Percentiles rank a stretch among this genome's conserved stretches.
Evolutionary conservation across 2,888 invertebrate genomes (phyloP).

Genomic region (Lamproptera curius): DNA sequence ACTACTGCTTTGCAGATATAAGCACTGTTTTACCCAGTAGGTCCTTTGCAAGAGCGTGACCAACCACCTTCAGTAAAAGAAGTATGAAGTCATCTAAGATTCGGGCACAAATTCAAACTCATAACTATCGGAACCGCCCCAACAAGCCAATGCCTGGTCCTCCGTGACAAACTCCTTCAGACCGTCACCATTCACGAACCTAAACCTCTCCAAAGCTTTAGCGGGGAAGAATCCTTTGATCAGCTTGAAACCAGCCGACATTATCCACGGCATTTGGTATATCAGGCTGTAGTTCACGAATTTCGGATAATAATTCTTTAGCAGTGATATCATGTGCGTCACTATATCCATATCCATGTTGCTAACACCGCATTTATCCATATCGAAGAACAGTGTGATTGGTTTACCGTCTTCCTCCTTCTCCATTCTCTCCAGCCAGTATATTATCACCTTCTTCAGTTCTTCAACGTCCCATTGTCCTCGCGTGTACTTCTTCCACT

Average conservation of each 20-base stretch:
- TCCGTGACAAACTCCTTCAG: conserved; percentile 84
- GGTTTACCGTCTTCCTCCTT: conserved; percentile 83
- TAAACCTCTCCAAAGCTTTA: conserved; percentile 89
- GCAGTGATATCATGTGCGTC: conserved; percentile 87
- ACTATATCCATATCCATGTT: conserved; percentile 93
- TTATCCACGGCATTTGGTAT: conserved; percentile 93
- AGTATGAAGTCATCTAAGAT: conserved; percentile 19
- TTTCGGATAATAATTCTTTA: conserved; percentile 90
- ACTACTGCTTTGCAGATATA: too few relatives aligned
- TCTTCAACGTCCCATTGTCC: conserved; percentile 82
- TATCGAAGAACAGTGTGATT: conserved; percentile 90
- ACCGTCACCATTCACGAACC: conserved; percentile 84
- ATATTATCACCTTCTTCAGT: conserved; percentile 85
- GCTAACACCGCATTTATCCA: conserved; percentile 87
- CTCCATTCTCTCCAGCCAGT: conserved; percentile 87
- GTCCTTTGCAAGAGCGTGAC: too few relatives aligned
- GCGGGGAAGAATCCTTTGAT: conserved; percentile 90
- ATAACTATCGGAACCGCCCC: conserved; percentile 88
- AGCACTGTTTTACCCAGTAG: too few relatives aligned
- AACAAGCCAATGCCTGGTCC: conserved; percentile 82
- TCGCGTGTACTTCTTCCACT: conserved; percentile 85
- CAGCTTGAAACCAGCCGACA: conserved; percentile 91
- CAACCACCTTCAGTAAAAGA: too few relatives aligned
- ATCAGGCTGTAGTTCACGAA: conserved; percentile 90
- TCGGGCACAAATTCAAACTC: conserved; percentile 82